phyloP scores from a whole-genome alignment of 2,888 invertebrate species.

The Hylaea fasciaria region DNA sequence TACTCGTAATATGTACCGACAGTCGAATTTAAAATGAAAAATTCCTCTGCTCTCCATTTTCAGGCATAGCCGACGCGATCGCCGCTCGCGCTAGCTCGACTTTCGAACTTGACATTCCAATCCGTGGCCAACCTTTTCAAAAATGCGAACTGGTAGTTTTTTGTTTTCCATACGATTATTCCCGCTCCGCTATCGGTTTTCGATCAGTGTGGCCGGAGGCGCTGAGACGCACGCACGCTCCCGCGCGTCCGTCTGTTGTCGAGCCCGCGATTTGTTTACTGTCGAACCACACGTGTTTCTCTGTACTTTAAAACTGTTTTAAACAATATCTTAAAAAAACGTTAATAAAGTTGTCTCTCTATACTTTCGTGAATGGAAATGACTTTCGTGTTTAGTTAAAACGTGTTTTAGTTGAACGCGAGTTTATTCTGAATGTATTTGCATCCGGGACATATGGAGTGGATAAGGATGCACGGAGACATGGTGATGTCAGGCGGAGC shows the following conservation, averaged over 20 bases:
- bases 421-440: neutral
- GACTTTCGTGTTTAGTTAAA: slow-evolving; percentile 1
- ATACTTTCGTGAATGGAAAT: neutral
- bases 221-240: slow-evolving; percentile 64
- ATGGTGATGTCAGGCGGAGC: slow-evolving; percentile 42
- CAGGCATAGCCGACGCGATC: slow-evolving; percentile 3
- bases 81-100: slow-evolving; percentile 6
- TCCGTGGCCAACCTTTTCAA: slow-evolving; percentile 36
- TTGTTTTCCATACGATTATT: slow-evolving; percentile 51
- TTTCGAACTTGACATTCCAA: slow-evolving; percentile 26
- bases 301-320: slow-evolving; percentile 23
- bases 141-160: slow-evolving; percentile 33
- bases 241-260: slow-evolving; percentile 33
- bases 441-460: slow-evolving; percentile 19
- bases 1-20: neutral
- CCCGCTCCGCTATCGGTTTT: slow-evolving; percentile 63
- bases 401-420: neutral
- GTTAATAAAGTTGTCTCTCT: too few relatives aligned
- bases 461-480: slow-evolving; percentile 33
- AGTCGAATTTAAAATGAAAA: slow-evolving; percentile 19
- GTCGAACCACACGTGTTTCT: slow-evolving; percentile 54
- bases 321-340: neutral
- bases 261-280: slow-evolving; percentile 58
- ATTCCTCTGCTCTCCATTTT: slow-evolving; percentile 20
- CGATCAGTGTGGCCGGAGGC: slow-evolving; percentile 72